Percentiles rank a stretch among this genome's conserved stretches.
These are phyloP conservation scores for Sclerodermus sp. DNA, from an alignment of 2,888 invertebrate genomes.

Conservation along the genomic window DNA sequence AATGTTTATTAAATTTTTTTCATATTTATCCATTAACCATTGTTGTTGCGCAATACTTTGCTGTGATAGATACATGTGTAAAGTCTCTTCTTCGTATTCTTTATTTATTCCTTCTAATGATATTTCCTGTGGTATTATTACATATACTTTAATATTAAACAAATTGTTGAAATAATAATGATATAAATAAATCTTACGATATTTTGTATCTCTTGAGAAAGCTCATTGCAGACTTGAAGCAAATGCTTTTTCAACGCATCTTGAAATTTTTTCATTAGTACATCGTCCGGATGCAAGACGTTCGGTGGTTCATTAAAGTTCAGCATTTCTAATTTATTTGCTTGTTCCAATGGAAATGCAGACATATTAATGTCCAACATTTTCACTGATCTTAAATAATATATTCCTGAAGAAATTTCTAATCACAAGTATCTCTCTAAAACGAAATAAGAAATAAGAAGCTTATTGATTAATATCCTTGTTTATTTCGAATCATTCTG, in stretches of 20 bases:
- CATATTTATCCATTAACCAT: conserved; percentile 63
- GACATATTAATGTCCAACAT: no score
- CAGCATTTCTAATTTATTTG: no score
- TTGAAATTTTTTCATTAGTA: conserved; percentile 74
- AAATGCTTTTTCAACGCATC: conserved; percentile 69
- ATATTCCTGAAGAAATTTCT: no score
- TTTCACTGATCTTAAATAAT: no score
- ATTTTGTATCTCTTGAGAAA: conserved; percentile 69
- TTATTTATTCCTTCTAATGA: conserved; percentile 59
- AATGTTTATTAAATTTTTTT: conserved; percentile 60
- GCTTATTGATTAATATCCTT: no score
- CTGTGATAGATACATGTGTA: conserved; percentile 65
- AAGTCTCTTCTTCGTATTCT: conserved; percentile 63
- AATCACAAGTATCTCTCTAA: no score
- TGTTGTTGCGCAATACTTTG: conserved; percentile 64
- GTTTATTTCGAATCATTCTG: no score
- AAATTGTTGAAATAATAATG: no score
- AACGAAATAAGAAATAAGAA: no score
- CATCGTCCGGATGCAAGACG: conserved; percentile 72
- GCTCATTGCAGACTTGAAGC: conserved; percentile 65
- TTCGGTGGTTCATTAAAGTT: conserved; percentile 33
- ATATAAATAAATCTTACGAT: no score
- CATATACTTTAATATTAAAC: no score
- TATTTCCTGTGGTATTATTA: conserved; percentile 50
- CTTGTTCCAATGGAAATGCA: no score